Percentiles rank a stretch among this genome's conserved stretches.
These are phyloP conservation scores for Sphaeridia pumilis DNA, from an alignment of 2,888 invertebrate species.

Conservation along the genomic window DNA sequence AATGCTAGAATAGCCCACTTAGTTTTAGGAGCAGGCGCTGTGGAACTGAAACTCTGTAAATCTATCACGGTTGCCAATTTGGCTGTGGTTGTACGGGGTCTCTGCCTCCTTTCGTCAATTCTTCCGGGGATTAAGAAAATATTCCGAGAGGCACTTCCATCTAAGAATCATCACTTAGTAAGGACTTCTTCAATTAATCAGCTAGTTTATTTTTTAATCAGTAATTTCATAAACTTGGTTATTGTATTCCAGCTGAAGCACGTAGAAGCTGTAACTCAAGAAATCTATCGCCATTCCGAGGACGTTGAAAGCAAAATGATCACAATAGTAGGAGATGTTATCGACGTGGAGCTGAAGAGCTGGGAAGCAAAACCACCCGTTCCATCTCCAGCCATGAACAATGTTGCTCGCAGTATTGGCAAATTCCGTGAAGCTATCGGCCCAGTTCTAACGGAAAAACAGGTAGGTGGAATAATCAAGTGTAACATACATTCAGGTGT, in stretches of 20 bases:
- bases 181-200: constrained; percentile 10
- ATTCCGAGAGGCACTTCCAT: constrained; percentile 25
- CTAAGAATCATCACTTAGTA: constrained; percentile 36
- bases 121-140: constrained; percentile 28
- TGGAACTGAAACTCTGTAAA: constrained; percentile 84
- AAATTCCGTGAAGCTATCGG: constrained; percentile 35
- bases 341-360: constrained; percentile 63
- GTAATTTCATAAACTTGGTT: neutral
- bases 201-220: neutral
- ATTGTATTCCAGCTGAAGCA: constrained; percentile 28
- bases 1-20: constrained; percentile 84
- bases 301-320: constrained; percentile 87
- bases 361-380: constrained; percentile 95
- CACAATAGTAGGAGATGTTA: constrained; percentile 72
- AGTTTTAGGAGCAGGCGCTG: constrained; percentile 90
- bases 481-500: neutral
- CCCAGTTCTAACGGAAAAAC: constrained; percentile 28
- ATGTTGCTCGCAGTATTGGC: constrained; percentile 51
- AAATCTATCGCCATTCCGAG: constrained; percentile 75
- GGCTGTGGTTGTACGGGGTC: constrained; percentile 68
- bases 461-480: constrained; percentile 16
- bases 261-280: constrained; percentile 60
- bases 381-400: constrained; percentile 79
- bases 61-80: constrained; percentile 91
- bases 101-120: constrained; percentile 54